A percentile compares a stretch with the other conserved stretches of the same genome.
Conservation (phyloP, 2,888 invertebrate genomes). For the Eudasyphora cyanicolor region DNA sequence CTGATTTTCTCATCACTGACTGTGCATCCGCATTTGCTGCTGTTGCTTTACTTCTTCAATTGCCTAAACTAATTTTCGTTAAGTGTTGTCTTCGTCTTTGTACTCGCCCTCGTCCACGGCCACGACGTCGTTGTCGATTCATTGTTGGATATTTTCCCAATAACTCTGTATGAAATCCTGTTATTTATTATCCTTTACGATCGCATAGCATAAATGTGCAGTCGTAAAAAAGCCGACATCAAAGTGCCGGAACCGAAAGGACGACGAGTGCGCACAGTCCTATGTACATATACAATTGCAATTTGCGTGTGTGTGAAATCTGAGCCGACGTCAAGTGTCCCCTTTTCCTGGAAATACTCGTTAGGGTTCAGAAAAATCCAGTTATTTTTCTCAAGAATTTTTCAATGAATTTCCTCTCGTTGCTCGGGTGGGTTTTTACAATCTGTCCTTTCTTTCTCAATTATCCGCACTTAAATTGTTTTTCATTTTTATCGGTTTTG, state of each 20-base stretch:
- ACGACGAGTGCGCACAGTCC: no score
- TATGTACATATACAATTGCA: no score
- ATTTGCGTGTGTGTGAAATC: slow-evolving; percentile 29
- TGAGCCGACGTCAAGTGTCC: slow-evolving; percentile 25
- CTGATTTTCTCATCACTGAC: background rate
- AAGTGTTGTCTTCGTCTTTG: slow-evolving; percentile 44
- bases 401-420: no score
- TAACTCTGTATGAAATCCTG: slow-evolving; percentile 30
- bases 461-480: no score
- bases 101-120: background rate
- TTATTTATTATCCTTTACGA: slow-evolving; percentile 50
- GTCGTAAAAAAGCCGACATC: slow-evolving; percentile 35
- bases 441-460: no score
- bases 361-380: no score
- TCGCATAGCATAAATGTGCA: slow-evolving; percentile 18
- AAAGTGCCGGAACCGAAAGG: slow-evolving; percentile 55
- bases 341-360: slow-evolving; percentile 35
- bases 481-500: no score
- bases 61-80: slow-evolving; percentile 21
- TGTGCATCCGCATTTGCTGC: no score
- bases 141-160: slow-evolving; percentile 49
- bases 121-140: no score
- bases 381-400: no score
- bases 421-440: no score
- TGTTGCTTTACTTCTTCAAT: slow-evolving; percentile 22